A percentile compares a stretch with the other conserved stretches of the same genome.
These are phyloP conservation scores for Callyntrura sp. DNA, from an alignment of 2,888 invertebrate genomes.

Conservation along the genomic window DNA sequence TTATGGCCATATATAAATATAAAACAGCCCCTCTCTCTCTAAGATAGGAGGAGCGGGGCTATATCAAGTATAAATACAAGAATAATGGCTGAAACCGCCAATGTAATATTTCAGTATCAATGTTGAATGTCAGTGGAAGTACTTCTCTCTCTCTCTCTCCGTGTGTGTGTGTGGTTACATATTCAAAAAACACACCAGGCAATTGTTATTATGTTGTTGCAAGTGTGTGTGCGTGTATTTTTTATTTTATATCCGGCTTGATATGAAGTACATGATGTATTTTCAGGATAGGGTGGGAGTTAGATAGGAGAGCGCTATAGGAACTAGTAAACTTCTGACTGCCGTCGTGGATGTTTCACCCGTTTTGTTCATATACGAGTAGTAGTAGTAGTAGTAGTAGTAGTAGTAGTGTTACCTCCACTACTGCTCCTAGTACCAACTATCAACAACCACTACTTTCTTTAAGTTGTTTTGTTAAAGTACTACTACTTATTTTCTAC, in stretches of 20 bases:
- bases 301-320: background rate
- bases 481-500: conserved; percentile 17
- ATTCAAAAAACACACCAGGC: conserved; percentile 35
- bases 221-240: conserved; percentile 38
- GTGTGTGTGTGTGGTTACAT: conserved; percentile 29
- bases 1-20: conserved; percentile 18
- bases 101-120: conserved; percentile 70
- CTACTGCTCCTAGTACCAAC: no score
- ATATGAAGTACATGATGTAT: conserved; percentile 23
- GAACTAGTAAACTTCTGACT: background rate
- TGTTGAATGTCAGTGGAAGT: conserved; percentile 62
- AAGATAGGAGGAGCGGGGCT: background rate
- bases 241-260: conserved; percentile 43
- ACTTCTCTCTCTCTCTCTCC: conserved; percentile 26
- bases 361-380: background rate
- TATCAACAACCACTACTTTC: background rate
- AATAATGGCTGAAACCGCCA: conserved; percentile 48
- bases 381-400: background rate
- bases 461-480: conserved; percentile 32
- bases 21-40: background rate
- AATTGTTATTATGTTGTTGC: conserved; percentile 44
- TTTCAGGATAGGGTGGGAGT: background rate
- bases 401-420: background rate
- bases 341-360: no score
- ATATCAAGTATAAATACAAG: conserved; percentile 41